Evolutionary conservation across 2,797 vertebrate species (phyloP).

Genomic region (Onychomys leucogaster): DNA sequence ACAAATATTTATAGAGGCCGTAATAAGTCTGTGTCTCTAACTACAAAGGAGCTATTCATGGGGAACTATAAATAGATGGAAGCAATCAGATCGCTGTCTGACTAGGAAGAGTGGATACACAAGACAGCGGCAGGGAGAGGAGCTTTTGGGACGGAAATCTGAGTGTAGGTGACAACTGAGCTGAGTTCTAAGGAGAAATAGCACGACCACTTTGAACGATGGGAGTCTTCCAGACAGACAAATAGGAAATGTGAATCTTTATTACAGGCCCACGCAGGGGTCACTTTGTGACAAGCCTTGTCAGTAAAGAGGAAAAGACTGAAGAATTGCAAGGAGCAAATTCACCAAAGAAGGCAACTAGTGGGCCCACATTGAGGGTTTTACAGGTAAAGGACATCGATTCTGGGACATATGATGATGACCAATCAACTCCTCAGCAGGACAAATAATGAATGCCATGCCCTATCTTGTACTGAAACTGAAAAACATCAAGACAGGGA

Average conservation of each 20-base stretch:
- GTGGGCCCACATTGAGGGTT: conserved; percentile 17
- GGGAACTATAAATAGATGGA: not conserved
- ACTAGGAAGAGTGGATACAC: not conserved
- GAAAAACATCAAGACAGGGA: not conserved
- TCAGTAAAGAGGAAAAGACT: not conserved
- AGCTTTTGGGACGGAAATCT: not conserved
- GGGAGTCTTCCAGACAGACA: not conserved
- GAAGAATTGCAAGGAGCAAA: not conserved
- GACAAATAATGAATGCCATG: not conserved
- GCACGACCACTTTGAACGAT: not conserved
- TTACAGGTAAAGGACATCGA: conserved; percentile 30
- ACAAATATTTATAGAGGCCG: not conserved
- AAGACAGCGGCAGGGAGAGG: not conserved
- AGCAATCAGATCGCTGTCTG: not conserved
- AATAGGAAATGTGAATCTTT: not conserved
- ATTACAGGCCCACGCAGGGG: not conserved
- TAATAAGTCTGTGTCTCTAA: not conserved
- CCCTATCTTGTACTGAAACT: not conserved
- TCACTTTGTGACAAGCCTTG: not conserved
- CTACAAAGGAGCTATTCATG: conserved; percentile 14
- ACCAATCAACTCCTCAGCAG: not conserved
- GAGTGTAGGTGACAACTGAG: not conserved
- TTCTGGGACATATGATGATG: not conserved
- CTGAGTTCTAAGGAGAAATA: not conserved
- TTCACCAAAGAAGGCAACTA: not conserved